Evolutionary conservation across 2,113 vertebrate genomes (phyloP).

Genomic region (Austrofundulus limnaeus): DNA sequence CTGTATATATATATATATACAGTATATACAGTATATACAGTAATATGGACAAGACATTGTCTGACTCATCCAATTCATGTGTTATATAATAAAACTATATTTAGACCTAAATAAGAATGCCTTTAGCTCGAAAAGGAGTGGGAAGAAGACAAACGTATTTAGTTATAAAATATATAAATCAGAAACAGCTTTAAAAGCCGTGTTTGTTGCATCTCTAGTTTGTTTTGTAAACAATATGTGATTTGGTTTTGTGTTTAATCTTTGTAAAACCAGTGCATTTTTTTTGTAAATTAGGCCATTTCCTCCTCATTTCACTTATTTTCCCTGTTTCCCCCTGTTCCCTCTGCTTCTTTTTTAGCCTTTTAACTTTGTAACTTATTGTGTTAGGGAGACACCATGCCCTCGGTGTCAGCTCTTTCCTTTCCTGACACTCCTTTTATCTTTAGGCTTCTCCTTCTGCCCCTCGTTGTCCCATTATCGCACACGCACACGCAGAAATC

Average conservation of each 20-base stretch:
- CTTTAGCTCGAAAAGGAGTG: too few relatives aligned
- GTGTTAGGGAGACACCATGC: constrained; percentile 72
- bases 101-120: too few relatives aligned
- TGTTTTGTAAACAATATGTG: constrained; percentile 28
- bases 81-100: too few relatives aligned
- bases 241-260: constrained; percentile 8
- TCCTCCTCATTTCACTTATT: constrained; percentile 23
- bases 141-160: too few relatives aligned
- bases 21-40: too few relatives aligned
- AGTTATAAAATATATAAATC: too few relatives aligned
- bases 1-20: too few relatives aligned
- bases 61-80: too few relatives aligned
- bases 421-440: constrained; percentile 44
- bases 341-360: constrained; percentile 46
- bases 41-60: too few relatives aligned
- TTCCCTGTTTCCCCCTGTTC: constrained; percentile 30
- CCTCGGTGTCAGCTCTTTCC: constrained; percentile 73
- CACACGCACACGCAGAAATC: constrained; percentile 8
- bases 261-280: constrained; percentile 38
- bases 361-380: constrained; percentile 51
- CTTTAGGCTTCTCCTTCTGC: constrained; percentile 26
- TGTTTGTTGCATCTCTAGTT: not conserved
- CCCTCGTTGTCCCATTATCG: constrained; percentile 28
- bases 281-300: constrained; percentile 17
- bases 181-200: not conserved